A percentile compares a stretch with the other conserved stretches of the same genome.
phyloP scores from a whole-genome alignment of 2,888 invertebrate genomes.

The Acanthococcus lagerstroemiae region DNA sequence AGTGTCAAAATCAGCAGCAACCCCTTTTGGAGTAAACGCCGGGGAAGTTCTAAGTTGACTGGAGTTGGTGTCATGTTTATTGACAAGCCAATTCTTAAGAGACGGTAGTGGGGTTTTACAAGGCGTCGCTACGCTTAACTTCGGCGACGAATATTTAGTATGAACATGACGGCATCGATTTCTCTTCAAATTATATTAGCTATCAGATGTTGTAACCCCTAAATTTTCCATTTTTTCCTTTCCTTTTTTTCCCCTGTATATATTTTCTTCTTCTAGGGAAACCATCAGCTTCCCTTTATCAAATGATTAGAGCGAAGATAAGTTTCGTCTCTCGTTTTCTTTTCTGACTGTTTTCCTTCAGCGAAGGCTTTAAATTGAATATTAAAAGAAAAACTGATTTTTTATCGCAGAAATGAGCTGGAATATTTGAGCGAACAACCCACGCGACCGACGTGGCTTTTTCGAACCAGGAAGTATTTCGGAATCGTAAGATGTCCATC shows the following conservation, averaged over 20 bases:
- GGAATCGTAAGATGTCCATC: too few relatives aligned
- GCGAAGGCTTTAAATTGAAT: too few relatives aligned
- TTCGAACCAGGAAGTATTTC: too few relatives aligned
- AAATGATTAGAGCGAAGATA: too few relatives aligned
- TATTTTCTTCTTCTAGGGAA: background rate
- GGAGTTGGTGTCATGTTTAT: conserved; percentile 35
- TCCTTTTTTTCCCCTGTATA: background rate
- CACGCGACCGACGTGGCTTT: too few relatives aligned
- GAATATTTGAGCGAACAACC: too few relatives aligned
- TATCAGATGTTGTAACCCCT: conserved; percentile 21
- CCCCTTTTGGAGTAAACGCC: conserved; percentile 15
- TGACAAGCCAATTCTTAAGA: conserved; percentile 36
- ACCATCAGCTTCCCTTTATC: background rate
- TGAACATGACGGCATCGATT: conserved; percentile 34
- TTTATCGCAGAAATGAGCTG: too few relatives aligned
- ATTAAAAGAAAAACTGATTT: too few relatives aligned
- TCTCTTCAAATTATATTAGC: conserved; percentile 30
- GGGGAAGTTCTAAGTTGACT: conserved; percentile 19
- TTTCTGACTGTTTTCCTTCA: too few relatives aligned
- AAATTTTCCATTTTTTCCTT: conserved; percentile 13
- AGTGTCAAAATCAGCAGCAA: conserved; percentile 30
- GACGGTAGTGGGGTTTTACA: conserved; percentile 25
- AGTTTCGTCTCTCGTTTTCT: too few relatives aligned
- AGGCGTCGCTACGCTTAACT: conserved; percentile 29
- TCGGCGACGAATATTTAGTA: conserved; percentile 33